Evolutionary conservation across 2,797 vertebrate species (phyloP).

Genomic region (Characodon lateralis): DNA sequence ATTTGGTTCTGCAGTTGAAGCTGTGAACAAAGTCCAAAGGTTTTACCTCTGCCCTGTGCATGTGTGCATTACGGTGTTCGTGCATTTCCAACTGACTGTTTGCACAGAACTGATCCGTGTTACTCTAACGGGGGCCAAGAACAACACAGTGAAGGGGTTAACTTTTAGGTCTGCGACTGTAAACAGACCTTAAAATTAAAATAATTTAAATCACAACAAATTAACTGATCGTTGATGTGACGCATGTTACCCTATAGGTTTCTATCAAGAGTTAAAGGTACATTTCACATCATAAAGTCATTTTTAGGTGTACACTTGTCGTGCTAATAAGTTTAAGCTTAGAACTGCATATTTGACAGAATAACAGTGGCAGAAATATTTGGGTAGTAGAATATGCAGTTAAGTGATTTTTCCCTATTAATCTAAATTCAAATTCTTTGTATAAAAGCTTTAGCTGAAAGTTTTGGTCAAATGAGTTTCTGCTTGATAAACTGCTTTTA

Average conservation of each 20-base stretch:
- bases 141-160: background rate
- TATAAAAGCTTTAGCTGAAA: conserved; percentile 28
- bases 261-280: conserved; percentile 31
- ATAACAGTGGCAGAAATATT: conserved; percentile 7
- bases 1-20: conserved; percentile 19
- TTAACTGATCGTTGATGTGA: conserved; percentile 2
- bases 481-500: conserved; percentile 4
- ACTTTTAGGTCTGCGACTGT: conserved; percentile 1
- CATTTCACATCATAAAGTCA: conserved; percentile 8
- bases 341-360: background rate
- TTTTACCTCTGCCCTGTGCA: background rate
- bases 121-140: conserved; percentile 7
- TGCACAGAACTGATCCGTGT: conserved; percentile 19
- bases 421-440: conserved; percentile 8
- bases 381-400: conserved; percentile 11
- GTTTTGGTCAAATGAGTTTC: conserved; percentile 1
- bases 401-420: conserved; percentile 10
- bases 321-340: background rate
- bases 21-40: conserved; percentile 9
- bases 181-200: conserved; percentile 6
- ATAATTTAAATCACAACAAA: background rate
- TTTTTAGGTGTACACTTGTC: background rate
- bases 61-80: background rate
- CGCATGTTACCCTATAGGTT: background rate
- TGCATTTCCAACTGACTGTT: conserved; percentile 1